Evolutionary conservation across 2,113 vertebrate genomes (phyloP), one percentile per base, ranked within the genome.

Genomic region (Cryptomyrus ogoouensis): DNA sequence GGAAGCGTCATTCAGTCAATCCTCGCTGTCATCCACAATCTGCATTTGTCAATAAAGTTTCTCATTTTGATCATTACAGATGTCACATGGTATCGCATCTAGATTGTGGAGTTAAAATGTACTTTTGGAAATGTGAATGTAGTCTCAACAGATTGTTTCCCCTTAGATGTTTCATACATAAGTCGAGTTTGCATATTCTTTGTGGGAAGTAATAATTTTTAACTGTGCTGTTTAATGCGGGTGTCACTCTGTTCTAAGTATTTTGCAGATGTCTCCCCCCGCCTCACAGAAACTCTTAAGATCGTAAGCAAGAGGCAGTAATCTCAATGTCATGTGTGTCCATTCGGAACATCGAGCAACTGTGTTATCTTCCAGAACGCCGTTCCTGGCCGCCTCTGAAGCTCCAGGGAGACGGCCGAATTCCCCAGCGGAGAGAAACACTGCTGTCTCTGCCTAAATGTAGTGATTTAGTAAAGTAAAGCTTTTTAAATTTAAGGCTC

Each of bases 31-130:
- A 80, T 42, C 31, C 35, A 42, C 74, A 80, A 42, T 80, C 17
- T 80, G 74, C 74, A 80, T 80, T 80, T 70, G 62, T 70, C 62
- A 70, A 12, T 66, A 66, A 66, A 70, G 62, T 70, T 70, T 80
- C 17, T 80, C 74, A 39, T 42, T 80, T 80, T 80, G 74, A 19
- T 80, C 74, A 39, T 80, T 80, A 80, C 74, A 80, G 35, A 80
- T 42, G 31, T 42, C 31, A 80, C 74, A 17, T 19, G 35, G 17
- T 39, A 80, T 80, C 35, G 39, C 5, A 42, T 80, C 15, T 42
- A 80, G 74, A 42, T 80, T 42, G 35, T 80, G 74, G 13, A 80
- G 74, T 42, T 80, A 39, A 39, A 80, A 80, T 17, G 70, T 77
- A 39, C 12, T 77, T 80, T 17, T 80, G 31, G 1, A 19, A 42